A percentile compares a stretch with the other conserved stretches of the same genome.
Conservation (phyloP, 2,888 invertebrate species). For the Zonitis immaculata region DNA sequence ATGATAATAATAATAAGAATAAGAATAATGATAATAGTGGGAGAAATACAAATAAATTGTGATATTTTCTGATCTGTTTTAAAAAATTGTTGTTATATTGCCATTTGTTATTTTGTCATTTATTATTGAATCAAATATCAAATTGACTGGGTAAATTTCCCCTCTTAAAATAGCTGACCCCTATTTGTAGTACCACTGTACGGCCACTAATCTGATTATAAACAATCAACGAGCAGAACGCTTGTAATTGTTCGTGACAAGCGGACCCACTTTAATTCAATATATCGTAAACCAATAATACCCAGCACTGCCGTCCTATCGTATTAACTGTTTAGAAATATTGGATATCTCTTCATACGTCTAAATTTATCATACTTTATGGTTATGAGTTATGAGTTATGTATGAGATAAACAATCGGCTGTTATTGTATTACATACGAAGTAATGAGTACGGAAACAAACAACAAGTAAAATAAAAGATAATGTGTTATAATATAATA, state of each 20-base stretch:
- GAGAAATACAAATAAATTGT: too few species aligned
- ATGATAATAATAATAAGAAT: too few species aligned
- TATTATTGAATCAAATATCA: not conserved
- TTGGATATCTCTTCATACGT: conserved; percentile 22
- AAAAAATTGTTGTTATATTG: too few species aligned
- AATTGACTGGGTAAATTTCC: not conserved
- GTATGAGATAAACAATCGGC: too few species aligned
- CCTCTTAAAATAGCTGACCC: conserved; percentile 37
- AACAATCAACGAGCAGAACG: conserved; percentile 47
- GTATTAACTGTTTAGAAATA: conserved; percentile 31
- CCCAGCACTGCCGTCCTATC: conserved; percentile 38
- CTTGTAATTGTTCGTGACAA: conserved; percentile 47
- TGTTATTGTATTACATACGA: too few species aligned
- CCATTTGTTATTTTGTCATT: not conserved
- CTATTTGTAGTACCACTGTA: conserved; percentile 47
- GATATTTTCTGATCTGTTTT: too few species aligned
- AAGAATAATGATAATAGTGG: too few species aligned
- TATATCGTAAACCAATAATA: conserved; percentile 43
- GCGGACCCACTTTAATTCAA: conserved; percentile 40
- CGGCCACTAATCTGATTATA: conserved; percentile 47
- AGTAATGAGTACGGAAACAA: too few species aligned
- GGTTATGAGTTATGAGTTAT: too few species aligned
- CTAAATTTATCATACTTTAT: conserved; percentile 6
- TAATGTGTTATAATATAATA: too few species aligned
- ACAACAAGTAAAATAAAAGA: too few species aligned